Conservation (phyloP, 1,140 invertebrate species). For the Pseudobourletiella spinata region DNA sequence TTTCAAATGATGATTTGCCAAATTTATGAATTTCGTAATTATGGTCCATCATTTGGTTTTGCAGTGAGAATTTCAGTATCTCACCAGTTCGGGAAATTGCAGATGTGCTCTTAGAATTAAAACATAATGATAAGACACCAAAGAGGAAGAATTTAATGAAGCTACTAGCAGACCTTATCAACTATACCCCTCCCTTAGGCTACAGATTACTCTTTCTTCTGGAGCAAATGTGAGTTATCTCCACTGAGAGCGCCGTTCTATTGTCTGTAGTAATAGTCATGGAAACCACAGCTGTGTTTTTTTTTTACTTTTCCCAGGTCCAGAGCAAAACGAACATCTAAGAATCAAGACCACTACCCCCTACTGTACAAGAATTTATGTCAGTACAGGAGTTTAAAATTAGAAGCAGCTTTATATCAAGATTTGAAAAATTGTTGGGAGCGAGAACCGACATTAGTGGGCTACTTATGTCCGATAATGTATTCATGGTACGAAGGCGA, state of each 20-base stretch:
- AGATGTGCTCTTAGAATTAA: slow-evolving; percentile 13
- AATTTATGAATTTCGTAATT: slow-evolving; percentile 3
- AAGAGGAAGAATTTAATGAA: slow-evolving; percentile 27
- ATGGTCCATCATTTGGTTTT: slow-evolving; percentile 7
- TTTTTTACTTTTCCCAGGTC: slow-evolving; percentile 1
- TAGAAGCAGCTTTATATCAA: slow-evolving; percentile 21
- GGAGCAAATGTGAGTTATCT: slow-evolving; percentile 21
- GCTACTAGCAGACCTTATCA: slow-evolving; percentile 26
- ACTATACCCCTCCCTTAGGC: slow-evolving; percentile 12
- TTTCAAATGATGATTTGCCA: not conserved
- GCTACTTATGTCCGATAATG: slow-evolving; percentile 82
- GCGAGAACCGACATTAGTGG: slow-evolving; percentile 73
- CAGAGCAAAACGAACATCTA: not conserved
- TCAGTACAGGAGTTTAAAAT: slow-evolving; percentile 13
- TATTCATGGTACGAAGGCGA: slow-evolving; percentile 82
- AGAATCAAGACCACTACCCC: slow-evolving; percentile 19
- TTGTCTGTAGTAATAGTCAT: no score
- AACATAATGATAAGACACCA: slow-evolving; percentile 27
- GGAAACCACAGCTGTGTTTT: no score
- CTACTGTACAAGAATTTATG: slow-evolving; percentile 26
- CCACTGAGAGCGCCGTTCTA: no score
- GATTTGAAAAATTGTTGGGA: slow-evolving; percentile 62
- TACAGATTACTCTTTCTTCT: slow-evolving; percentile 27
- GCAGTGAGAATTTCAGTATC: slow-evolving; percentile 25
- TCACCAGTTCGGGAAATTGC: slow-evolving; percentile 27